Base-by-base conservation (phyloP, 2,113 vertebrate species). In the Trinectes maculatus region DNA sequence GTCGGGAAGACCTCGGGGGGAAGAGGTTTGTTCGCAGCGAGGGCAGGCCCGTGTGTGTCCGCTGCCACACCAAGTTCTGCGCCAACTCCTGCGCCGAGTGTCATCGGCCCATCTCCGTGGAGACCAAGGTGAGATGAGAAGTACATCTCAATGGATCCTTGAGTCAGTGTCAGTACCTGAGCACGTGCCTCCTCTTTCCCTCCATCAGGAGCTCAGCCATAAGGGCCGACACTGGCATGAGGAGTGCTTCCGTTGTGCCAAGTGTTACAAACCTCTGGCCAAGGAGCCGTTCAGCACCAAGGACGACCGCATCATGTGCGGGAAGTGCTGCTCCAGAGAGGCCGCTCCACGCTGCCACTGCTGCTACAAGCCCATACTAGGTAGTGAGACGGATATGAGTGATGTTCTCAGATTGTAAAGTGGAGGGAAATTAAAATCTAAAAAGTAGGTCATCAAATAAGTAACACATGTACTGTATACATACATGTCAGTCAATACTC, bases 221-320 rank as follows among this genome's bases (percentile, higher is more conserved):
- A 98, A 96, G 87, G 96, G 94, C 58, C 93, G 94, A 0, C 95
- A 94, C 89, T 99, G 97, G 97, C 98, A 99, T 0, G 95, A 96
- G 33, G 93, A 58, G 74, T 99, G 97, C 78, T 99, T 99, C 94
- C 92, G 90, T 44, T 99, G 97, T 7, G 71, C 90, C 56, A 98
- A 98, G 87, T 99, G 98, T 86, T 94, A 93, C 80, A 94, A 92
- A 8, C 94, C 95, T 51, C 80, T 99, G 93, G 98, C 96, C 69
- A 96, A 93, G 0, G 96, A 99, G 89, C 94, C 95, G 31, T 98
- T 98, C 89, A 94, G 93, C 91, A 87, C 93, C 55, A 93, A 97
- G 87, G 96, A 98, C 44, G 94, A 95, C 77, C 94, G 95, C 85
- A 95, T 99, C 48, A 89, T 96, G 90, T 99, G 98, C 46, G 94